A percentile compares a stretch with the other conserved stretches of the same genome.
phyloP scores from a whole-genome alignment of 2,888 invertebrate species.

The Tanytarsus gracilentus region DNA sequence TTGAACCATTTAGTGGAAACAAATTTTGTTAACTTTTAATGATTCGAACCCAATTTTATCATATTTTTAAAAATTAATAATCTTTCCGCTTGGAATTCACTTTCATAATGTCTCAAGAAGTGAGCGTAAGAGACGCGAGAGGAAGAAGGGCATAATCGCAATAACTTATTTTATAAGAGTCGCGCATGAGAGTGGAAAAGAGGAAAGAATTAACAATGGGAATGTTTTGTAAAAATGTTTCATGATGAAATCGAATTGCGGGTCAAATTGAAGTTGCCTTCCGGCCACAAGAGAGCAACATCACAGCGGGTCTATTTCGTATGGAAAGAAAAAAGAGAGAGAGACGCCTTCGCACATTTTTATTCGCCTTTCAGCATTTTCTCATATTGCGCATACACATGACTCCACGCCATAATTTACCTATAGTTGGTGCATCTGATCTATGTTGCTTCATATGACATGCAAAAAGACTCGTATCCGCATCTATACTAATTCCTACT shows the following conservation, averaged over 20 bases:
- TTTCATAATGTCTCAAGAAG: background rate
- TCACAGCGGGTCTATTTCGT: conserved; percentile 24
- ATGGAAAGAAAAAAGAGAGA: background rate
- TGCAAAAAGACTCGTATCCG: too few relatives aligned
- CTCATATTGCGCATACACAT: too few relatives aligned
- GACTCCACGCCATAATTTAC: too few relatives aligned
- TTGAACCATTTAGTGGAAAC: too few relatives aligned
- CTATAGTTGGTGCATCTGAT: too few relatives aligned
- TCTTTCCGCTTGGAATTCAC: too few relatives aligned
- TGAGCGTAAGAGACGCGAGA: background rate
- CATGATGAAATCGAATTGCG: conserved; percentile 29
- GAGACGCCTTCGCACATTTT: conserved; percentile 29
- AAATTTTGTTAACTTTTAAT: too few relatives aligned
- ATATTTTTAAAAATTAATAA: too few relatives aligned
- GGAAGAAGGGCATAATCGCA: conserved; percentile 23
- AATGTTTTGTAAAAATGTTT: conserved; percentile 25
- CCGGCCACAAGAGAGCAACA: conserved; percentile 30
- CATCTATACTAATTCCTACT: too few relatives aligned
- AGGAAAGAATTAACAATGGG: conserved; percentile 25
- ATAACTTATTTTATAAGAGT: conserved; percentile 26
- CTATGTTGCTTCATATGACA: too few relatives aligned
- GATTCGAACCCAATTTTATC: too few relatives aligned
- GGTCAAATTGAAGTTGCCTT: conserved; percentile 28
- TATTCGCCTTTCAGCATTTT: background rate
- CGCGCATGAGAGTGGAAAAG: background rate